These are phyloP conservation scores for Prionailurus bengalensis DNA, from an alignment of 2,113 vertebrate genomes.

Conservation along the genomic window DNA sequence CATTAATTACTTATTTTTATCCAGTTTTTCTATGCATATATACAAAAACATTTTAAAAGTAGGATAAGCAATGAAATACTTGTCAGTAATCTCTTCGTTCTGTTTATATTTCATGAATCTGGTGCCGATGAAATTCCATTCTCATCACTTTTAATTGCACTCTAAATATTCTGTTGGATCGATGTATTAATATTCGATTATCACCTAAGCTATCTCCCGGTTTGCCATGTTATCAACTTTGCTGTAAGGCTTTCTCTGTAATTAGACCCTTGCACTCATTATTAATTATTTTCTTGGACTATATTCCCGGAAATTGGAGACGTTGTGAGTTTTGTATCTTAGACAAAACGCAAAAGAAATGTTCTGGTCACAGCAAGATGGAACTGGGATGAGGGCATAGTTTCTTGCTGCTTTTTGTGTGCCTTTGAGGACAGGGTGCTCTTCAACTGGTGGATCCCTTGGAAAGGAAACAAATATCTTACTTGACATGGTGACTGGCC, in stretches of 20 bases:
- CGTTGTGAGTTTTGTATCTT: constrained; percentile 6
- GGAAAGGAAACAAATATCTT: not conserved
- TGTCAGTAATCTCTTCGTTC: not conserved
- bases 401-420: not conserved
- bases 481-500: not conserved
- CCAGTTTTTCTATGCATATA: not conserved
- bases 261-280: constrained; percentile 18
- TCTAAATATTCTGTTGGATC: not conserved
- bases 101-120: not conserved
- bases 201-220: not conserved
- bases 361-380: not conserved
- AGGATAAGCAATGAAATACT: not conserved
- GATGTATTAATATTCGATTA: not conserved
- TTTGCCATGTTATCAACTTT: constrained; percentile 8
- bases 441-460: not conserved
- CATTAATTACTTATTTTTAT: not conserved
- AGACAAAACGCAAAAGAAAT: not conserved
- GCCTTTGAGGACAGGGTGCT: not conserved
- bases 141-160: not conserved
- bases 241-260: not conserved
- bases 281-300: constrained; percentile 33
- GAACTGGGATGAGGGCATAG: not conserved
- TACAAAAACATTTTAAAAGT: constrained; percentile 18
- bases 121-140: not conserved
- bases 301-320: not conserved